A percentile compares a stretch with the other conserved stretches of the same genome.
These are phyloP conservation scores for Lottia scabra DNA, from an alignment of 2,888 invertebrate species.

Conservation along the genomic window DNA sequence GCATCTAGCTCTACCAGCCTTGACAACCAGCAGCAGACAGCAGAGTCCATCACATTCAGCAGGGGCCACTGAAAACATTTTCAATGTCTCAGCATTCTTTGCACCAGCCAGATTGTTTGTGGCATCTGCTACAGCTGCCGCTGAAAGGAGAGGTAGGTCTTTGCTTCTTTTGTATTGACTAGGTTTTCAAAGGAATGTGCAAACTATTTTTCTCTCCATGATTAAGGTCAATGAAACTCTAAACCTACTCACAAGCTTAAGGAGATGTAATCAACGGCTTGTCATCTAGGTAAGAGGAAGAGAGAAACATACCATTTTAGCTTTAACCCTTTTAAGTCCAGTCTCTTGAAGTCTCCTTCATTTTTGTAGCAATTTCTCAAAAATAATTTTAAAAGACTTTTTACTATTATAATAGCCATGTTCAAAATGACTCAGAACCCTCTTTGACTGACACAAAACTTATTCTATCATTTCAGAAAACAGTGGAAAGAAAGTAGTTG, in stretches of 20 bases:
- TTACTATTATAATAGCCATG: too few relatives aligned
- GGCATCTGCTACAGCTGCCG: conserved; percentile 65
- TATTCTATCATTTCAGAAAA: conserved; percentile 27
- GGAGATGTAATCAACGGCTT: too few relatives aligned
- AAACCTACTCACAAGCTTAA: neutral
- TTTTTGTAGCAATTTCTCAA: too few relatives aligned
- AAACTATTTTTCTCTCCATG: neutral
- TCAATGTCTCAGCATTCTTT: conserved; percentile 84
- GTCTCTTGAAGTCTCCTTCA: too few relatives aligned
- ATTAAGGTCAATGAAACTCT: neutral
- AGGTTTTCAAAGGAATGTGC: neutral
- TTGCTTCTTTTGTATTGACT: neutral
- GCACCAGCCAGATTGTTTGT: conserved; percentile 83
- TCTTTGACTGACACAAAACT: too few relatives aligned
- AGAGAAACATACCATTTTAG: too few relatives aligned
- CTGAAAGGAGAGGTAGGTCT: conserved; percentile 51
- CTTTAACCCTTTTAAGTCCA: too few relatives aligned
- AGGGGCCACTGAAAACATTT: conserved; percentile 75
- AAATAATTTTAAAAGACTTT: too few relatives aligned
- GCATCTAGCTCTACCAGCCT: conserved; percentile 53
- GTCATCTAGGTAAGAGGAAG: too few relatives aligned
- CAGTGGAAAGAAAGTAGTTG: conserved; percentile 74
- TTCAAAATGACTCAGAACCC: too few relatives aligned
- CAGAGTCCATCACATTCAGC: conserved; percentile 64
- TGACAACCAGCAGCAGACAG: conserved; percentile 39